These are phyloP conservation scores for Brienomyrus longianalis DNA, from an alignment of 2,113 vertebrate genomes.

Conservation along the genomic window DNA sequence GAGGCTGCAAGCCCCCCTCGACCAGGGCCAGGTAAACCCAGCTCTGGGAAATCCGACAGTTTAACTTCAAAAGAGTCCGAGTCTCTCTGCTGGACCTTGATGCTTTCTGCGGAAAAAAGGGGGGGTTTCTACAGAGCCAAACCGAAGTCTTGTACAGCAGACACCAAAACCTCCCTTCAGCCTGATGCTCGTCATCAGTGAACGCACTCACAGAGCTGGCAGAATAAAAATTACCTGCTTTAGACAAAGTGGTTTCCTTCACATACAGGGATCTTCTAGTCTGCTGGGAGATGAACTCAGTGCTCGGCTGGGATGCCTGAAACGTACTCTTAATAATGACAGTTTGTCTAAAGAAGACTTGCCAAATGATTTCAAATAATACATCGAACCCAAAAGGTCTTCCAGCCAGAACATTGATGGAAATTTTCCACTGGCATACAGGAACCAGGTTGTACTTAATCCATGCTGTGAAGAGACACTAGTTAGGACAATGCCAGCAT, in stretches of 20 bases:
- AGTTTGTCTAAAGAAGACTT: background rate
- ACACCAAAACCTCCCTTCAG: background rate
- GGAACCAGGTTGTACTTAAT: background rate
- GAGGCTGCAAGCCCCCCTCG: background rate
- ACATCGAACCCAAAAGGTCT: background rate
- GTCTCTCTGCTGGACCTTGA: conserved; percentile 9
- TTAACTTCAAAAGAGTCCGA: conserved; percentile 53
- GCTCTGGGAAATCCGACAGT: conserved; percentile 58
- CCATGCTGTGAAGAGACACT: background rate
- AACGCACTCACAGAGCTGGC: background rate
- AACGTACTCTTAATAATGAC: background rate
- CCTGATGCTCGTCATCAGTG: background rate
- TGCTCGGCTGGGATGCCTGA: conserved; percentile 36
- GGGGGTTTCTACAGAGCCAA: conserved; percentile 18
- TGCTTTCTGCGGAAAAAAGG: conserved; percentile 29
- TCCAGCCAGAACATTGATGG: background rate
- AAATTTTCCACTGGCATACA: background rate
- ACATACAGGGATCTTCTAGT: conserved; percentile 35
- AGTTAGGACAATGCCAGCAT: background rate
- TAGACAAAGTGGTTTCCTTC: conserved; percentile 42
- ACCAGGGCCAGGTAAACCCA: conserved; percentile 29
- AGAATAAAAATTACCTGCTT: background rate
- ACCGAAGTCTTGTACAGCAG: conserved; percentile 38
- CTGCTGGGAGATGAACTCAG: conserved; percentile 23
- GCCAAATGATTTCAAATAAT: background rate